Evolutionary conservation across 1,140 invertebrate species (phyloP).

Genomic region (Lepidotrigona ventralis): DNA sequence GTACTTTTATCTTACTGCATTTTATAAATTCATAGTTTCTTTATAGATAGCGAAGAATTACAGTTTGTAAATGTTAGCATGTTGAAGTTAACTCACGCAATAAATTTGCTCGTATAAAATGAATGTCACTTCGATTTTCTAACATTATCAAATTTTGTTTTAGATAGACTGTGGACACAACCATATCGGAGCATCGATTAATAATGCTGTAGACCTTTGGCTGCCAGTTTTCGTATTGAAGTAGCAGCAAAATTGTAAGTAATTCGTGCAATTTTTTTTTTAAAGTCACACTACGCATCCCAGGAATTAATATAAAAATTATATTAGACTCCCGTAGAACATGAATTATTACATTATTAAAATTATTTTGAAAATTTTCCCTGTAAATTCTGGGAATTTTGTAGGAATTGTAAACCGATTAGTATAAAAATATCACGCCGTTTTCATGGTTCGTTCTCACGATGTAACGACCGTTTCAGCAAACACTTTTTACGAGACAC

Average conservation of each 20-base stretch:
- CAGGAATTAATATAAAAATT: neutral
- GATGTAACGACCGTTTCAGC: neutral
- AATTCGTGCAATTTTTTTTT: neutral
- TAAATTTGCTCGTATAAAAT: too few relatives aligned
- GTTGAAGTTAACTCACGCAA: too few relatives aligned
- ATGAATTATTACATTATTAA: neutral
- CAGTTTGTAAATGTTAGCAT: too few relatives aligned
- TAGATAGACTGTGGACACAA: conserved; percentile 3
- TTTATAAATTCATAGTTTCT: too few relatives aligned
- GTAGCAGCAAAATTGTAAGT: conserved; percentile 26
- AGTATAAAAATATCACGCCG: neutral
- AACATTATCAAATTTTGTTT: neutral
- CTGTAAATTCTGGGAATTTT: neutral
- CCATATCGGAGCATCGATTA: neutral
- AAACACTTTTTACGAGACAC: neutral
- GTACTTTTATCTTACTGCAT: too few relatives aligned
- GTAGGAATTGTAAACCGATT: neutral
- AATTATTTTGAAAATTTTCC: neutral
- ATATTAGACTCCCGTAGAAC: neutral
- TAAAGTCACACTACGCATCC: neutral
- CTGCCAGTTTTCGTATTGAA: neutral
- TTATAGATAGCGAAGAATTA: too few relatives aligned
- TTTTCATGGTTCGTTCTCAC: neutral
- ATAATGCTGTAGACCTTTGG: conserved; percentile 23
- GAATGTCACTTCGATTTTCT: neutral